A percentile compares a stretch with the other conserved stretches of the same genome.
These are phyloP conservation scores for Morpho achilles DNA, from an alignment of 2,888 invertebrate genomes.

Conservation along the genomic window DNA sequence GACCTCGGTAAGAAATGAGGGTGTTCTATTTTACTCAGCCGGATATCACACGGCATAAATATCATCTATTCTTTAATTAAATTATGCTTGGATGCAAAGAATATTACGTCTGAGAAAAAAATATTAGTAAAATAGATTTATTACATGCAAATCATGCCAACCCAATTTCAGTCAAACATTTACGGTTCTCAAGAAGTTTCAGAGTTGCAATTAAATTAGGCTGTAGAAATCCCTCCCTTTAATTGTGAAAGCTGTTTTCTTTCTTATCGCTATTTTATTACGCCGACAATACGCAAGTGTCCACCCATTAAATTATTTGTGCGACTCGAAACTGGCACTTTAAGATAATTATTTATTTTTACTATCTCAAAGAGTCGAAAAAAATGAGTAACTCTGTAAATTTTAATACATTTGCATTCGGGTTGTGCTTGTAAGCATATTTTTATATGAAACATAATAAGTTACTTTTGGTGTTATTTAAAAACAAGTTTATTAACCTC, in stretches of 20 bases:
- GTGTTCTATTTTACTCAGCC: too few relatives aligned
- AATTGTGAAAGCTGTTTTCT: slow-evolving; percentile 64
- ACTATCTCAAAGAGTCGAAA: background rate
- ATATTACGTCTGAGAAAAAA: too few relatives aligned
- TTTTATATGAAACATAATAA: background rate
- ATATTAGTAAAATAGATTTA: too few relatives aligned
- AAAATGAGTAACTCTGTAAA: background rate
- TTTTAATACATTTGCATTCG: background rate
- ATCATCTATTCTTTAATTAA: too few relatives aligned
- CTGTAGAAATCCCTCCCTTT: slow-evolving; percentile 56
- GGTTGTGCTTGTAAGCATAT: too few relatives aligned
- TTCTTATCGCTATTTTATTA: slow-evolving; percentile 69
- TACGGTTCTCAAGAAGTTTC: slow-evolving; percentile 29
- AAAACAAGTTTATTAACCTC: too few relatives aligned
- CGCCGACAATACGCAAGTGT: slow-evolving; percentile 65
- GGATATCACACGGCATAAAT: too few relatives aligned
- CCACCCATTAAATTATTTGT: slow-evolving; percentile 65
- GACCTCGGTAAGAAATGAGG: too few relatives aligned
- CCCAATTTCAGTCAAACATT: background rate
- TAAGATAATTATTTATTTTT: slow-evolving; percentile 17
- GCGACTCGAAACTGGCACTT: slow-evolving; percentile 29
- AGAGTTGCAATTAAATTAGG: slow-evolving; percentile 55
- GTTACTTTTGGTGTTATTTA: too few relatives aligned
- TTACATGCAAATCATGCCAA: background rate
- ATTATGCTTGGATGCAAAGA: too few relatives aligned